Conservation (phyloP, 2,113 vertebrate genomes). For the Xenotilapia longispinis region DNA sequence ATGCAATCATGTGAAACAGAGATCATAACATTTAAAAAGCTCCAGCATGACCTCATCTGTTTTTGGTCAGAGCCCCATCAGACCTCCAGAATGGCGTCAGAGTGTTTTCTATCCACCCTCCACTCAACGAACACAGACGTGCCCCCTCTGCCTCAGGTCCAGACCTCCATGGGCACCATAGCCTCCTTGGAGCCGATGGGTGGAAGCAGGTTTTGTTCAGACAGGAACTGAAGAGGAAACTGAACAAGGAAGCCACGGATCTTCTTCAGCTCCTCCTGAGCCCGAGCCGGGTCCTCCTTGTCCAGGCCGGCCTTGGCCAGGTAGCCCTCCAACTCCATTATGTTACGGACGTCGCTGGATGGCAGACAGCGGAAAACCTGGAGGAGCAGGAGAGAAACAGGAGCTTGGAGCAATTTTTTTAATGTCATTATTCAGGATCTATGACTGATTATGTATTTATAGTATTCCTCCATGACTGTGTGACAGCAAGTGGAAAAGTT, state of each 20-base stretch:
- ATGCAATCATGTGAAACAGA: not conserved
- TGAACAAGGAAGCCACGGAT: slow-evolving; percentile 93
- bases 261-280: slow-evolving; percentile 87
- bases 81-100: not conserved
- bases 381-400: not conserved
- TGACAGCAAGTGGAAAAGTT: not conserved
- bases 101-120: not conserved
- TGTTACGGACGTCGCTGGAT: slow-evolving; percentile 84
- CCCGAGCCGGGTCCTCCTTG: slow-evolving; percentile 77
- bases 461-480: not conserved
- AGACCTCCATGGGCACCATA: slow-evolving; percentile 94
- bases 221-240: slow-evolving; percentile 89
- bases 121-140: not conserved
- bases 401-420: not conserved
- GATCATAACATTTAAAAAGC: not conserved
- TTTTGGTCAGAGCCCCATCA: fast-evolving
- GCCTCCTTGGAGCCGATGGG: slow-evolving; percentile 91
- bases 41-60: not conserved
- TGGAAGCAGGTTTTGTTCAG: slow-evolving; percentile 86
- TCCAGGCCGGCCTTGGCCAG: slow-evolving; percentile 78
- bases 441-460: not conserved
- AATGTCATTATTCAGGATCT: not conserved
- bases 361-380: slow-evolving; percentile 97
- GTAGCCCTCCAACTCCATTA: slow-evolving; percentile 80
- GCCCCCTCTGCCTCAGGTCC: slow-evolving; percentile 76